Evolutionary conservation across 2,888 invertebrate species (phyloP), one percentile per base, ranked within the genome.

Genomic region (Eutolmus rufibarbis): DNA sequence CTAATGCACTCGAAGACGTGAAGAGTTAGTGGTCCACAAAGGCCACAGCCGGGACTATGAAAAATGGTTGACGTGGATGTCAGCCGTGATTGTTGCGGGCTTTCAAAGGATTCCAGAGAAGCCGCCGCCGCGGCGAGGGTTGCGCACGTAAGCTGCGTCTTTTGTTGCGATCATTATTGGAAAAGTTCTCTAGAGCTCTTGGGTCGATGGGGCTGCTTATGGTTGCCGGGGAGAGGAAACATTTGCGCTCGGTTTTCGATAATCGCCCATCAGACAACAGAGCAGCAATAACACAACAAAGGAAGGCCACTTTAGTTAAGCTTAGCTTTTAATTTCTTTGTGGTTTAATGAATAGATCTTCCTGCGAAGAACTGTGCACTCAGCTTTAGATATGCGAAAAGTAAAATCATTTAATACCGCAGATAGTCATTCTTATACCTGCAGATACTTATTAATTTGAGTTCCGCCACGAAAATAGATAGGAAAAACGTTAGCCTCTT

Each of bases 1-100:
- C 82, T 82, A 82, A 82, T 82, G 82, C 82, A 82, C 82, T 82
- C 57, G 82, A 66, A 82, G 37, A 82, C 9, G 31, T 82, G 56
- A 57, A 57, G 82, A 57, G 57, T 66, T 82, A 8, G 66, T 37
- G 43, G 66, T 56, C n/a, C 81, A 81, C 81, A 81, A 56, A 57
- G 82, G 57, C 82, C 57, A 19, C n/a, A 82, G n/a, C 66, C 23
- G 28, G 56, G 51, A 19, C 57, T 82, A 82, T 82, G 82, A 82
- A 82, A 82, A 82, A 82, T 82, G 82, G 57, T 34, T 82, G 34
- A 57, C 34, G 37, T 57, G 37, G 37, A 82, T 82, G 82, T 82
- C 82, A 82, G 43, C 51, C n/a, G 9, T 51, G 82, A 82, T 82
- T 56, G 82, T 82, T 82, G 82, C 82, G n/a, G 57, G 66, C 40